These are phyloP conservation scores for Procavia capensis DNA, from an alignment of 2,113 vertebrate genomes.

Conservation along the genomic window DNA sequence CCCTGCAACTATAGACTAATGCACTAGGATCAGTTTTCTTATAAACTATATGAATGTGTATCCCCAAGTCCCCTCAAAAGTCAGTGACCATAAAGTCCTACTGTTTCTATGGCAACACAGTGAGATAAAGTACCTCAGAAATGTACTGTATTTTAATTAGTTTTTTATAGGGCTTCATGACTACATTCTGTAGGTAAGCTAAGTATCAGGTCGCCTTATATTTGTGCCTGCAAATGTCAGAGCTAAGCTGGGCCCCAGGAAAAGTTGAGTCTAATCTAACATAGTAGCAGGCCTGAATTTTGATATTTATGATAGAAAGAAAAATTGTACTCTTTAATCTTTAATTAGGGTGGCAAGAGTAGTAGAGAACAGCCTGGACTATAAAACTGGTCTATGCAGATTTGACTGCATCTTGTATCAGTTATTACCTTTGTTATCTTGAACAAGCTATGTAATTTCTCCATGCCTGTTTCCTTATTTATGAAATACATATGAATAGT, in stretches of 20 bases:
- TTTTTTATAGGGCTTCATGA: conserved; percentile 63
- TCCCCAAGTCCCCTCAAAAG: conserved; percentile 73
- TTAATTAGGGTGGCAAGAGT: neutral
- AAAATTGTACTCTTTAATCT: neutral
- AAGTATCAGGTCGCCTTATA: conserved; percentile 63
- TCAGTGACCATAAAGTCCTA: conserved; percentile 73
- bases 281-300: neutral
- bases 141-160: conserved; percentile 83
- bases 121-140: conserved; percentile 70
- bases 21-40: neutral
- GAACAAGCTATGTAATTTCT: neutral
- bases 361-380: neutral
- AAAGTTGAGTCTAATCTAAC: conserved; percentile 56
- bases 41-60: conserved; percentile 66
- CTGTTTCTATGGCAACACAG: conserved; percentile 84
- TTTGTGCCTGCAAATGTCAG: conserved; percentile 52
- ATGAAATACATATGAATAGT: neutral
- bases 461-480: neutral
- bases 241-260: neutral
- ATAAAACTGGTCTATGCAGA: neutral
- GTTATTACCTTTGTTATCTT: neutral
- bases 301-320: conserved; percentile 32
- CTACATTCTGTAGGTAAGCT: conserved; percentile 77
- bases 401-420: neutral
- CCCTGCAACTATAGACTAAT: neutral